Evolutionary conservation across 2,113 vertebrate genomes (phyloP), one percentile per base, ranked within the genome.

Genomic region (Clupea harengus): DNA sequence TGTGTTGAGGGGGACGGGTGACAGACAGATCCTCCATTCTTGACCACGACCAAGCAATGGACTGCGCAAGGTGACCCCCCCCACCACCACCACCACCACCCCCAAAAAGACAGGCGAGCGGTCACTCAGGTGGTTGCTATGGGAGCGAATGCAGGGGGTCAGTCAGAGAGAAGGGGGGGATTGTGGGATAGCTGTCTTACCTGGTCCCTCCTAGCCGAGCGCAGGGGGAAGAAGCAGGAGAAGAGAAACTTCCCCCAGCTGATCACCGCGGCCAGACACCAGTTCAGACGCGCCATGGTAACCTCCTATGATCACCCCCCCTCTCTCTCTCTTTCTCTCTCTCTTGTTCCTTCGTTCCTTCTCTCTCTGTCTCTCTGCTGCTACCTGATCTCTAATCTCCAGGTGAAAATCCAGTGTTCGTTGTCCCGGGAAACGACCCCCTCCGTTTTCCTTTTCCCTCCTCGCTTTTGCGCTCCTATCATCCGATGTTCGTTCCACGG

Each of bases 171-270:
- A 32, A n/a, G 50, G 15, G 20, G 50, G 32, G 82, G 50, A 83
- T 22, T 83, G 28, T 20, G 72, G 78, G 64, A 49, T 75, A 47
- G 46, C 80, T 64, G 86, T 88, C 94, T 95, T 95, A 95, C 95
- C 94, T 95, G 95, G 90, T 94, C 90, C 91, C 90, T 90, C 81
- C 93, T 94, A 90, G 90, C 89, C 87, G 92, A 90, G 89, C 95
- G 91, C 92, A 96, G 93, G 75, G 96, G 96, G 85, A 97, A 93
- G 93, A 97, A 93, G 92, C 96, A 97, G 60, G 95, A 93, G 85
- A 97, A 95, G 90, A 97, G 90, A 90, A 96, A 96, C 92, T 97
- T 96, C 90, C 96, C 95, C 96, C 96, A 97, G 93, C 95, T 95
- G 92, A 97, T 93, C 91, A 97, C 91, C 57, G 95, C 96, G 85